Evolutionary conservation across 2,888 invertebrate genomes (phyloP).

Genomic region (Azorinus chamasolen): DNA sequence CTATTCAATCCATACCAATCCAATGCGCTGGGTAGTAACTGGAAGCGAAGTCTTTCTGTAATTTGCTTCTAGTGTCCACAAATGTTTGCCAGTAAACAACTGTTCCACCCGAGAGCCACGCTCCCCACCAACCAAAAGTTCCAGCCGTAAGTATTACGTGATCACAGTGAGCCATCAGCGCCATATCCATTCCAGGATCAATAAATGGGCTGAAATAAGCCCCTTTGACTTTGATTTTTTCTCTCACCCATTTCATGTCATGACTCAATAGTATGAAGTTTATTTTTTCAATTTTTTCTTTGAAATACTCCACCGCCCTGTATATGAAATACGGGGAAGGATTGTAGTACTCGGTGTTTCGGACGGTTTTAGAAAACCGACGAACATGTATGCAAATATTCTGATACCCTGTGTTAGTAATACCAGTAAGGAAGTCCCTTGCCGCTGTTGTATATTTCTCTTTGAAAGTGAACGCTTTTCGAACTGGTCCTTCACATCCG

Average conservation of each 20-base stretch:
- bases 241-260: conserved; percentile 64
- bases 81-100: conserved; percentile 69
- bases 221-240: conserved; percentile 50
- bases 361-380: conserved; percentile 43
- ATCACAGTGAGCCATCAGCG: conserved; percentile 68
- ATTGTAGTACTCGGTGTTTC: conserved; percentile 62
- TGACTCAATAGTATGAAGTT: conserved; percentile 73
- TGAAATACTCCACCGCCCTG: conserved; percentile 66
- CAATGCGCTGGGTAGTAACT: conserved; percentile 71
- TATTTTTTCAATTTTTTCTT: conserved; percentile 43
- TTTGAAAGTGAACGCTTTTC: conserved; percentile 64
- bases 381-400: conserved; percentile 62
- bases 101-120: conserved; percentile 78
- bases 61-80: conserved; percentile 58
- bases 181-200: conserved; percentile 64
- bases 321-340: conserved; percentile 63
- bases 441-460: conserved; percentile 40
- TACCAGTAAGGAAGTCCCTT: conserved; percentile 18
- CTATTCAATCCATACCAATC: conserved; percentile 52
- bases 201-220: conserved; percentile 55
- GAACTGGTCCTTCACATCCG: conserved; percentile 38
- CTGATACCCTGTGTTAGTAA: conserved; percentile 16
- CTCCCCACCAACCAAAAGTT: conserved; percentile 83
- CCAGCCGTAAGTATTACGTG: conserved; percentile 87
- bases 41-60: conserved; percentile 44